A percentile compares a stretch with the other conserved stretches of the same genome.
phyloP scores from a whole-genome alignment of 2,888 invertebrate species.

The Malachius bipustulatus region DNA sequence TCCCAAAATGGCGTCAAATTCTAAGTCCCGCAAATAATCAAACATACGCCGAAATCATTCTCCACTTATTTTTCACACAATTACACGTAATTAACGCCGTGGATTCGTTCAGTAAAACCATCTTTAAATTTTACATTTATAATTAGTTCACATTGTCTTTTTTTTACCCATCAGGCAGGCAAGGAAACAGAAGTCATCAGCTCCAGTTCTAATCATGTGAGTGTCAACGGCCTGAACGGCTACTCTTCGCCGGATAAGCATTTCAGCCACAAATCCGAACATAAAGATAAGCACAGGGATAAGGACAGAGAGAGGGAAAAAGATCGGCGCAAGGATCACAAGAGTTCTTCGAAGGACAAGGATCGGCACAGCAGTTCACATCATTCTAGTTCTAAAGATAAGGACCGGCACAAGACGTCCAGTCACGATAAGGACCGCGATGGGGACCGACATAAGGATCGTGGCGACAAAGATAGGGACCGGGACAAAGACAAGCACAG shows the following conservation, averaged over 20 bases:
- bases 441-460: constrained; percentile 28
- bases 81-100: neutral
- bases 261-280: constrained; percentile 45
- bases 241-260: constrained; percentile 42
- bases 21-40: constrained; percentile 47
- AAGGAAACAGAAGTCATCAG: constrained; percentile 29
- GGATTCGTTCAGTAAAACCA: neutral
- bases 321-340: constrained; percentile 48
- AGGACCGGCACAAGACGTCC: constrained; percentile 38
- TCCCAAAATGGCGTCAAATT: constrained; percentile 81
- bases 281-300: constrained; percentile 56
- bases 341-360: constrained; percentile 44
- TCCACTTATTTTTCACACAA: neutral
- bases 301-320: constrained; percentile 45
- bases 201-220: constrained; percentile 31
- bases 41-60: neutral
- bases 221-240: constrained; percentile 73
- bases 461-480: constrained; percentile 23
- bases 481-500: constrained; percentile 30
- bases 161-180: constrained; percentile 15
- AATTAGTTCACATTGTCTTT: constrained; percentile 1
- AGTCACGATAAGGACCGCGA: constrained; percentile 38
- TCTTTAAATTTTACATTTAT: neutral
- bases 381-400: constrained; percentile 31
- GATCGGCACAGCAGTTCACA: constrained; percentile 29